Conservation (phyloP, 1,140 invertebrate genomes). For the Drosophila prosaltans region DNA sequence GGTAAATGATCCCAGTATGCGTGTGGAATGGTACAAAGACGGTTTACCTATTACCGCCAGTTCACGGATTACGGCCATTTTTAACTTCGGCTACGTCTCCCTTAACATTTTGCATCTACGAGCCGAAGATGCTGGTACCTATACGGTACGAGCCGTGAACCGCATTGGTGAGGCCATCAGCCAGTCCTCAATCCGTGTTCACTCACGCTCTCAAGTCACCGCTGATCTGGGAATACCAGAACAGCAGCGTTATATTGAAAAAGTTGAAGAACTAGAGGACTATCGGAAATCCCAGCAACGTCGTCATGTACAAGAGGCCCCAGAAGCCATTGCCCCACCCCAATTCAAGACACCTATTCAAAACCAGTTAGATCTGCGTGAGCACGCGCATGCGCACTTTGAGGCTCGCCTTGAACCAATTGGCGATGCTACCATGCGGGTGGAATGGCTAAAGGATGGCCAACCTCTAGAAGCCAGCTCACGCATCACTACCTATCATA, state of each 20-base stretch:
- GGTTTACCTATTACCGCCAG: constrained; percentile 96
- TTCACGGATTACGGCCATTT: constrained; percentile 96
- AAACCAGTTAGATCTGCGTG: constrained; percentile 93
- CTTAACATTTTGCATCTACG: constrained; percentile 98
- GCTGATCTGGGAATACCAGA: constrained; percentile 94
- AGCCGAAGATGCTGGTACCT: constrained; percentile 95
- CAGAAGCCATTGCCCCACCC: constrained; percentile 91
- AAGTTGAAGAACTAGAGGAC: constrained; percentile 96
- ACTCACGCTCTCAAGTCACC: constrained; percentile 90
- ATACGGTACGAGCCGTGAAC: constrained; percentile 95
- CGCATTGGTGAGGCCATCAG: constrained; percentile 93
- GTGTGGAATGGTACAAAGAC: constrained; percentile 99
- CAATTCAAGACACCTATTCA: constrained; percentile 97
- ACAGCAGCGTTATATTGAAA: constrained; percentile 96
- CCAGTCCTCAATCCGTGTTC: constrained; percentile 90
- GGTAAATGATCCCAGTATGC: constrained; percentile 98
- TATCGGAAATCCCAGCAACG: constrained; percentile 91
- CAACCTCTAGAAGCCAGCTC: constrained; percentile 95
- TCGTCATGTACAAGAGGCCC: constrained; percentile 90
- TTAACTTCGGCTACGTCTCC: constrained; percentile 99
- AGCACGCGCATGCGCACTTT: constrained; percentile 97
- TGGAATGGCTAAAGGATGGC: constrained; percentile 98
- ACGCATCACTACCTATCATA: constrained; percentile 96
- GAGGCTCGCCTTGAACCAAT: constrained; percentile 97
- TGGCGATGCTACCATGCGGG: constrained; percentile 94